Base-by-base conservation (phyloP, 1,140 invertebrate species). In the Trichonephila inaurata region DNA sequence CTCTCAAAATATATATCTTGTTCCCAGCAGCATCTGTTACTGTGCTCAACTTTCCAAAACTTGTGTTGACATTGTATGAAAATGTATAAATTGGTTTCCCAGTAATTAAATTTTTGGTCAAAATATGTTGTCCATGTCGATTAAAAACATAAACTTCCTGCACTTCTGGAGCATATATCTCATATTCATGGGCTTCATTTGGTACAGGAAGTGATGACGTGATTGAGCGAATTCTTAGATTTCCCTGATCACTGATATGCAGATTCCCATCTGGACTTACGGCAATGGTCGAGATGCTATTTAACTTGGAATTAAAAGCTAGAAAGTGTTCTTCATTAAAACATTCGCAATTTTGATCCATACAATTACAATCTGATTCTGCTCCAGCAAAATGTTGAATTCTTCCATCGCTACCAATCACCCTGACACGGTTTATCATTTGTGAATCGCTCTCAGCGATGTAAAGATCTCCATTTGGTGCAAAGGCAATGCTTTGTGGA, bases 51-150 rank as follows among this genome's bases (percentile, higher is more conserved):
- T 98, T 98, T 0, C 99, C 99, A 95, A 99, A 99, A 95, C 98
- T 98, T 2, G 98, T 99, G 95, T 99, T 99, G 95, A 99, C 99
- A 28, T 98, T 99, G 96, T 99, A 99, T 2, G 99, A 96, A 96
- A 99, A 99, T 58, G 98, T 98, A 95, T 99, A 99, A 95, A 98
- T 97, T 0, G 97, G 98, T 96, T 98, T 98, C 58, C 98, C 98
- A 0, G 98, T 99, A 64, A 98, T 98, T 72, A 99, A 96, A 96
- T 99, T 98, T 95, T 98, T 98, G 0, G 99, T 99, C 3, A 97
- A 97, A 24, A 98, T 97, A 95, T 99, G 99, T 96, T 99, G 98
- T 0, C 99, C 99, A 95, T 99, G 99, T 24, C 95, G 94, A 95
- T 97, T 97, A 95, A 99, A 99, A 0, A 99, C 97, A 95, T 99